Conservation (phyloP, 1,140 invertebrate species). For the Magallana gigas region DNA sequence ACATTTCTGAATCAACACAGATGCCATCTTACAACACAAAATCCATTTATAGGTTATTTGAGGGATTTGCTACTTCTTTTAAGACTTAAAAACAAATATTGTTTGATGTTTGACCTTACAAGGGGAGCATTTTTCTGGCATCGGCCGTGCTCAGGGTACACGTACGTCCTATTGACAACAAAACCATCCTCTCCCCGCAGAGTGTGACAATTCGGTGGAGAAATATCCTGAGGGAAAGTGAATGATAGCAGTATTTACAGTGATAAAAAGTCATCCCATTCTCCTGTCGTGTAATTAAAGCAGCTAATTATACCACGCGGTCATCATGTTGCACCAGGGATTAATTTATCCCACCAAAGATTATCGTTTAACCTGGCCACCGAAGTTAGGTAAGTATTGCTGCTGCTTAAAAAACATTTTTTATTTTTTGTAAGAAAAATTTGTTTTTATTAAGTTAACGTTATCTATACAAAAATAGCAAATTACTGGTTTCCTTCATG, state of each 20-base stretch:
- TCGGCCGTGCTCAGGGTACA: conserved; percentile 10
- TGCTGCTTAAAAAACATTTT: too few relatives aligned
- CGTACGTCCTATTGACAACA: conserved; percentile 17
- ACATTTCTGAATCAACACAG: not conserved
- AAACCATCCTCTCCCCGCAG: conserved; percentile 10
- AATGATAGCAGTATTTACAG: conserved; percentile 20
- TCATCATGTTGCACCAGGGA: conserved; percentile 5
- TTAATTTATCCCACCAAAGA: conserved; percentile 16
- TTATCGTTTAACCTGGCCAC: conserved; percentile 13
- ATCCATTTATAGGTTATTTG: not conserved
- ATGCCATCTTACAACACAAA: not conserved
- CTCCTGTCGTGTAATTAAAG: conserved; percentile 29
- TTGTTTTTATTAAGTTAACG: too few relatives aligned
- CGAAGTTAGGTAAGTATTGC: conserved; percentile 6
- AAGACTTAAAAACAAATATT: conserved; percentile 15
- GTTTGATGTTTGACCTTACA: conserved; percentile 26
- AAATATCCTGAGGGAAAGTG: conserved; percentile 31
- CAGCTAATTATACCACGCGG: not conserved
- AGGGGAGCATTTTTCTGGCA: conserved; percentile 22
- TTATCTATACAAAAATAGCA: too few relatives aligned
- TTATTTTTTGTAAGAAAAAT: too few relatives aligned
- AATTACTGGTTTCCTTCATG: too few relatives aligned
- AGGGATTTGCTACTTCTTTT: conserved; percentile 13
- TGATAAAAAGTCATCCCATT: conserved; percentile 36
- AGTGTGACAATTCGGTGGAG: conserved; percentile 20